Evolutionary conservation across 2,113 vertebrate genomes (phyloP), one percentile per base, ranked within the genome.

Genomic region (Pachypanchax playfairii): DNA sequence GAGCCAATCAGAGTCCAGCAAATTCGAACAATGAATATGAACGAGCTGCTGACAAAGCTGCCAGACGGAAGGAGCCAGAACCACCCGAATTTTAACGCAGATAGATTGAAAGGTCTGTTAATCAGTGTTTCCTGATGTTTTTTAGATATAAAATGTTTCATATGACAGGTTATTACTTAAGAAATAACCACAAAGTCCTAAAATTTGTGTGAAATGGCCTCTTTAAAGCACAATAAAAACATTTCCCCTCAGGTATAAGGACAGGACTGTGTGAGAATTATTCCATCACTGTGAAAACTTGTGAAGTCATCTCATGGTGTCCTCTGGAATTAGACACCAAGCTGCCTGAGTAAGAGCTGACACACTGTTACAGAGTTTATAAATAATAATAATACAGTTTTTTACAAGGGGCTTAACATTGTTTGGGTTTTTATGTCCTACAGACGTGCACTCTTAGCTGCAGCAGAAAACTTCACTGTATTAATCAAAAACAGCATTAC

Each of bases 401-500:
- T 31, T 21, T 26, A 20, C 2, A 8, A 18, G 20, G 50, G 12
- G 33, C 3, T n/a, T 58, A 33, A 24, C 25, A 6, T n/a, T 41
- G 31, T 20, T 33, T 35, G 50, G 4, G 38, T 15, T 3, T 25
- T 60, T 42, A 87, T 80, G n/a, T n/a, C n/a, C 12, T 4, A 18
- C 73, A 98, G 95, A 22, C 91, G 85, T 47, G 92, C 95, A 0
- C 72, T 96, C 53, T 79, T 98, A 67, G 77, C 69, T 70, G 89
- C 71, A 64, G 93, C 95, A 39, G 94, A 94, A 82, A 94, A 97
- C 87, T 97, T 97, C 77, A 97, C 95, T 0, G 88, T 98, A 63
- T 69, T 98, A 58, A 91, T 98, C 46, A 98, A 98, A 90, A 96
- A 98, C 88, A 95, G 92, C 77, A 91, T 96, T 73, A 93, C 88